Evolutionary conservation across 1,140 invertebrate genomes (phyloP), one percentile per base, ranked within the genome.

Genomic region (Diplogasteroides magnus): DNA sequence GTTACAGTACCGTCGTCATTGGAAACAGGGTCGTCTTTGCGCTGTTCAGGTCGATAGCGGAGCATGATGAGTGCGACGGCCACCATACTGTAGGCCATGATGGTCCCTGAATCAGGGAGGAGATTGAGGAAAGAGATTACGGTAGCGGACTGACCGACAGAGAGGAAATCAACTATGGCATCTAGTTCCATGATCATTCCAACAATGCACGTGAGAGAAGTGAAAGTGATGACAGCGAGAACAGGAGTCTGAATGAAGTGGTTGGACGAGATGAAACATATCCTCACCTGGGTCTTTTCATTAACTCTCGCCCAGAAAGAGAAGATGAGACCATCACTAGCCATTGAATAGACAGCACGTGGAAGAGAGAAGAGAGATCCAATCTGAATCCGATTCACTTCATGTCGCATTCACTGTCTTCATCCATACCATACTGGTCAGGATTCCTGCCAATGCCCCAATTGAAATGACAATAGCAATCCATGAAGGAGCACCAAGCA

Each of bases 141-240:
- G 15, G 13, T 13, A n/a, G 6, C 29, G 29, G 13, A 13, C 61
- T 63, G 14, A 63, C 64, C 93, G 76, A 97, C 95, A 0, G 92
- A 94, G 88, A 96, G 92, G 89, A 97, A 92, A 77, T 93, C 91
- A 13, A 96, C 91, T 25, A 97, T 84, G 80, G 93, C 90, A 14
- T 90, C 87, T 55, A 96, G 80, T 82, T 94, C 88, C 82, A 97
- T 94, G 27, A 95, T 79, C 15, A 90, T 87, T 0, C 92, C 90
- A 88, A 96, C 91, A 1, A 89, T 68, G 60, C 89, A 91, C 88
- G 84, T 15, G 71, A 76, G 69, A 25, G 91, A 59, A 55, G 93
- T 93, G 48, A 91, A 90, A 0, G 92, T 64, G 0, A 91, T 69
- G 0, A 93, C 95, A 0, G 91, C 91, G 13, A 91, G 74, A 1